Base-by-base conservation (phyloP, 1,140 invertebrate genomes). In the Zaprionus ornatus region DNA sequence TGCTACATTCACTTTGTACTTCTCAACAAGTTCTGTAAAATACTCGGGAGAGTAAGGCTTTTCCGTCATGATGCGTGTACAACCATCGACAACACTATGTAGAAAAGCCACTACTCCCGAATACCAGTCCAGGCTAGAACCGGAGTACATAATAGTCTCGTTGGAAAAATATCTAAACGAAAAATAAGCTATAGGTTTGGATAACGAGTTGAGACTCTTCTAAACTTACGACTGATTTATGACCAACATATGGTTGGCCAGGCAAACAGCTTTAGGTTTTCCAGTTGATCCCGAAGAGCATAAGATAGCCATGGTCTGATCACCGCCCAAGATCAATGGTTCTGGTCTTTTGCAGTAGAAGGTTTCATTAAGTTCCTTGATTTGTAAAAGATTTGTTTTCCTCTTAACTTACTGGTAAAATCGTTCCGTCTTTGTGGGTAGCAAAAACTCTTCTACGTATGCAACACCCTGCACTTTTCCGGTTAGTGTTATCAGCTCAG, bases 271-370 rank as follows among this genome's bases (percentile, higher is more conserved):
- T 93, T 97, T 97, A 1, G 96, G 96, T 25, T 95, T 87, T 62
- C 96, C 96, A 42, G 96, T 96, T 5, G 96, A 96, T 12, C 96
- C 96, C 71, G 95, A 96, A 0, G 96, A 94, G 32, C 81, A 93
- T 0, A 93, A 62, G 55, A 94, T 88, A 2, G 80, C 65, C 12
- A 78, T 67, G n/a, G 79, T 80, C 60, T 83, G 75, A 29, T 82
- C 77, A 2, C 57, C 55, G 1, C 74, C 77, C 1, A n/a, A 6
- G 23, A 17, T 54, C 15, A 81, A 29, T 3, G 29, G 3, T 25
- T 66, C 62, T 7, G 75, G 59, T n/a, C 79, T 81, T 9, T 40
- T 10, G 0, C 2, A 42, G 19, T 23, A 23, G 10, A 5, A 23
- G 1, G 1, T n/a, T 23, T 35, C 12, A 4, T 1, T 7, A 60